Base-by-base conservation (phyloP, 2,888 invertebrate species). In the Melieria crassipennis region DNA sequence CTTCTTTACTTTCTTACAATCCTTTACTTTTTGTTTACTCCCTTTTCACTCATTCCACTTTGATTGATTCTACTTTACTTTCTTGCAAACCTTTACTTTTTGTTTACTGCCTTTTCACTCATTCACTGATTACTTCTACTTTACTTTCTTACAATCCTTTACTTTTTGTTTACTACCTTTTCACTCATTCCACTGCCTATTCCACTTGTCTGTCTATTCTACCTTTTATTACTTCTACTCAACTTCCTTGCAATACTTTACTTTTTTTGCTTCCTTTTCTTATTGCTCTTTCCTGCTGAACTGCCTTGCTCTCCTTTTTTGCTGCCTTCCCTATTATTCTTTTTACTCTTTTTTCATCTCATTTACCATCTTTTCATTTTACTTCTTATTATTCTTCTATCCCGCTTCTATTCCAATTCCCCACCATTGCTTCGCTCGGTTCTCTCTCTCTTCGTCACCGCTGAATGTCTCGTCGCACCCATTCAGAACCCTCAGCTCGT, bases 401-500 rank as follows among this genome's bases (percentile, higher is more conserved):
- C 58, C 4, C 46, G 9, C 48, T 62, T 63, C 45, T 30, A 65
- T 46, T 62, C 56, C 65, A 9, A 45, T 58, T 52, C 4, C 42
- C 65, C 5, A 13, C 46, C 11, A 6, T 9, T 5, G 67, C 57
- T 4, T 62, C 67, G 65, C 71, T 64, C 30, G 30, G 30, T 30
- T 30, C 56, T 67, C 64, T 58, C 72, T 65, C 73, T 58, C 57
- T 71, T 52, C 50, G 58, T 61, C 67, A 61, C 71, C 55, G 50
- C 48, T 30, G 30, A 30, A 30, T 30, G 30, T 3, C 30, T 2
- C 30, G 1, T 30, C 3, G 3, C 30, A 30, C 50, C n/a, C 16
- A 65, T 52, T 72, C 80, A 86, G 87, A 87, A 81, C 80, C 86
- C 78, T 81, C 87, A 79, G 83, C 86, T 84, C 91, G 94, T 86